phyloP scores from a whole-genome alignment of 2,113 vertebrate species.

The Zeus faber region DNA sequence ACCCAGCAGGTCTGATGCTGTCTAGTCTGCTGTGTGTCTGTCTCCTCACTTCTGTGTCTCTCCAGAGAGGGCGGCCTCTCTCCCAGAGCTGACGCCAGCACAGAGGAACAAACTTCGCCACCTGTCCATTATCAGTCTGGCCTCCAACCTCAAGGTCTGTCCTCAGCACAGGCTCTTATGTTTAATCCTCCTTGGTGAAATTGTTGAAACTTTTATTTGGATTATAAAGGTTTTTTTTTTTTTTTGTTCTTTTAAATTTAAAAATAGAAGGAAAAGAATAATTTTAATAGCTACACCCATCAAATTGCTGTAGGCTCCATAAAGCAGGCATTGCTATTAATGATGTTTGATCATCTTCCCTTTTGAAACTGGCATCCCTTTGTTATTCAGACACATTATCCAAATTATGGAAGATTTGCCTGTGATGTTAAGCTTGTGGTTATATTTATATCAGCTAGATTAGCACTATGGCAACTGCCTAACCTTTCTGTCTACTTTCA shows the following conservation, averaged over 20 bases:
- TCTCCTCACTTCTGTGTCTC: not conserved
- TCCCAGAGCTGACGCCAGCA: conserved; percentile 89
- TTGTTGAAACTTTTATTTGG: conserved; percentile 4
- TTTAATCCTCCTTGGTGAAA: not conserved
- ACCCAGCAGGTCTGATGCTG: not conserved
- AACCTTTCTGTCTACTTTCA: conserved; percentile 1
- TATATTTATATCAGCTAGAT: conserved; percentile 34
- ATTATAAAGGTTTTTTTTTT: not conserved
- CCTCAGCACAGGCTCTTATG: not conserved
- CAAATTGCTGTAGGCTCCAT: conserved; percentile 11
- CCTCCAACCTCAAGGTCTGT: conserved; percentile 94
- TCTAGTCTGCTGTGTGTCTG: not conserved
- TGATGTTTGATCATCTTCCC: conserved; percentile 21
- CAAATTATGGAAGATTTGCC: not conserved
- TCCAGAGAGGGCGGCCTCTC: conserved; percentile 79
- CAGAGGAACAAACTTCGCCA: conserved; percentile 97
- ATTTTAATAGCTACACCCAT: not conserved
- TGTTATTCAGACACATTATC: conserved; percentile 21
- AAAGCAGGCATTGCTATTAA: conserved; percentile 21
- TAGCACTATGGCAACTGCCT: conserved; percentile 22
- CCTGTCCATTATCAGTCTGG: conserved; percentile 92
- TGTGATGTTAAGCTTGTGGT: conserved; percentile 22
- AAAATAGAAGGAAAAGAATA: not conserved
- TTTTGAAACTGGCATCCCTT: conserved; percentile 22
- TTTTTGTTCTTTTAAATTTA: too few species aligned